Conservation (phyloP, 2,888 invertebrate genomes). For the Salticus scenicus region DNA sequence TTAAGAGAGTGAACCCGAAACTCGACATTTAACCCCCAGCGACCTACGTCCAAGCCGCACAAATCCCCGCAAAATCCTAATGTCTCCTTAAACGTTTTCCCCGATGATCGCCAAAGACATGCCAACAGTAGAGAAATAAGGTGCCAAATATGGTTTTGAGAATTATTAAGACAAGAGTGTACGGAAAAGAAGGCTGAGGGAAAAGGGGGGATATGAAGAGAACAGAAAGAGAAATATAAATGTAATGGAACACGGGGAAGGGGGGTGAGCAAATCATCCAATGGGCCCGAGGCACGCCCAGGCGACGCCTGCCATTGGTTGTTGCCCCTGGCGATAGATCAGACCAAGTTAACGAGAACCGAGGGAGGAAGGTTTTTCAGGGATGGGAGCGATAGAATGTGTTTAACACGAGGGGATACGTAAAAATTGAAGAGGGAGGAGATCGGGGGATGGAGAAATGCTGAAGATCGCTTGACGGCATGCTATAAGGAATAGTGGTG, state of each 20-base stretch:
- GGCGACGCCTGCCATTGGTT: conserved; percentile 65
- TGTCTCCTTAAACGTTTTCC: conserved; percentile 61
- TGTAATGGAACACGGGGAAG: conserved; percentile 35
- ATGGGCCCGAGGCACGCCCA: conserved; percentile 68
- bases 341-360: conserved; percentile 32
- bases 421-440: conserved; percentile 21
- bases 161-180: conserved; percentile 65
- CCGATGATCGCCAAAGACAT: conserved; percentile 45
- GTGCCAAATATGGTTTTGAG: conserved; percentile 68
- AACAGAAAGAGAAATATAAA: conserved; percentile 58
- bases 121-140: conserved; percentile 55
- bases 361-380: background rate
- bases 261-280: conserved; percentile 59
- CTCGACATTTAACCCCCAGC: background rate
- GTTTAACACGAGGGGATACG: conserved; percentile 36
- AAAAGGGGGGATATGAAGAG: conserved; percentile 17
- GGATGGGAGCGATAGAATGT: conserved; percentile 58
- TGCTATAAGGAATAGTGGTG: background rate
- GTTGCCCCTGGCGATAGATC: conserved; percentile 67
- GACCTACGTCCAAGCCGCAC: conserved; percentile 8
- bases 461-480: conserved; percentile 11
- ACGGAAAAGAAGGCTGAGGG: conserved; percentile 9
- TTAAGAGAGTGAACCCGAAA: background rate
- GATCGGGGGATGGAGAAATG: background rate
- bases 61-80: conserved; percentile 42